Base-by-base conservation (phyloP, 2,797 vertebrate genomes). In the Acipenser ruthenus region DNA sequence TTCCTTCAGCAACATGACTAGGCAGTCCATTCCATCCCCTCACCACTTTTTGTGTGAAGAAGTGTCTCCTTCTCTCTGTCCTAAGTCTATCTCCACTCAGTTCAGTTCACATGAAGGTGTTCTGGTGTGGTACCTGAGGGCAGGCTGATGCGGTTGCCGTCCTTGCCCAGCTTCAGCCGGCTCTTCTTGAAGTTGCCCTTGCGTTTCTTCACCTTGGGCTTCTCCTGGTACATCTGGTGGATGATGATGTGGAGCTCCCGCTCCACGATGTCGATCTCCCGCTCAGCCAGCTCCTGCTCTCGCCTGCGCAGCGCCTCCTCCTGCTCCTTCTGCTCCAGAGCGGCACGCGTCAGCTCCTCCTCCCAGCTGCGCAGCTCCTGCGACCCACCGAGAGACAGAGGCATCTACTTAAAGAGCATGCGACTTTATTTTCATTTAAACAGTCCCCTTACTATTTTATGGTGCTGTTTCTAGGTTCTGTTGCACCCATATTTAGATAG, bases 161-260 rank as follows among this genome's bases (percentile, higher is more conserved):
- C 93, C n/a, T 92, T 80, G 76, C 86, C 85, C 63, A 94, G 88
- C 78, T 90, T 93, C 65, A 93, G 84, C 1, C 92, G 81, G 77
- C 90, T 93, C 78, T 91, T 91, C 77, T 92, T 93, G 82, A 94
- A 96, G 83, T 95, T 87, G 66, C 94, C 94, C 78, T 91, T 95
- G 69, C 93, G 90, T 63, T 90, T 95, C 80, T 91, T 93, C 53
- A 95, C 93, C 0, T 88, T 81, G 49, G 94, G 94, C 66, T 93
- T 93, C 81, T 94, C 94, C 83, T 94, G 93, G 83, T 93, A 93
- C 88, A 95, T 90, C 77, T 96, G 94, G 73, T 91, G 88, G 86
- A 96, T 95, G 77, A 96, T 92, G 79, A 96, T 92, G 85, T 94
- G 91, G 69, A 96, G 87, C 78, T 95, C 94, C 0, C 93, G 85